Evolutionary conservation across 2,113 vertebrate genomes (phyloP).

Genomic region (Petromus typicus): DNA sequence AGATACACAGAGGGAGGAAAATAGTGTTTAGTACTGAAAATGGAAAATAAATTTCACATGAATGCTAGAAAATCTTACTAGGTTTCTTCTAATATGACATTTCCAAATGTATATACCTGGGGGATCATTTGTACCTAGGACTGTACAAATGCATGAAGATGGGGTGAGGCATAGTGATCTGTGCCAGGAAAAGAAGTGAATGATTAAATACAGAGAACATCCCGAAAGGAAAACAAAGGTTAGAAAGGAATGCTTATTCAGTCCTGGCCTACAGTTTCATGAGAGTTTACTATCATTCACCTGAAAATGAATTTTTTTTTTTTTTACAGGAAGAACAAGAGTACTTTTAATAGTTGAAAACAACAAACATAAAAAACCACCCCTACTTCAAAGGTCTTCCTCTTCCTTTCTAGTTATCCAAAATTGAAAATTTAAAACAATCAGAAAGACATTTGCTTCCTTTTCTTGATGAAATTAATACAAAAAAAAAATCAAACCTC

Average conservation of each 20-base stretch:
- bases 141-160: neutral
- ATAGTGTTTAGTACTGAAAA: neutral
- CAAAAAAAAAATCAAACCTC: slow-evolving; percentile 76
- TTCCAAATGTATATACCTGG: slow-evolving; percentile 16
- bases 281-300: neutral
- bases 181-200: neutral
- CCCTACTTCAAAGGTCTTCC: neutral
- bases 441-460: neutral
- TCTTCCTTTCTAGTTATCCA: neutral
- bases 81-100: slow-evolving; percentile 20
- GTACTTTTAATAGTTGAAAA: neutral
- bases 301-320: too few relatives aligned
- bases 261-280: neutral
- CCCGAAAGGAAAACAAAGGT: neutral
- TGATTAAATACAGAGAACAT: neutral
- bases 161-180: neutral
- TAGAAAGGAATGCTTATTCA: neutral
- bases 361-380: neutral
- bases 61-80: neutral
- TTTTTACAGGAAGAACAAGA: neutral
- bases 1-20: slow-evolving; percentile 54
- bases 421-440: neutral
- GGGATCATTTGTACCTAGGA: neutral
- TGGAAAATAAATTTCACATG: neutral
- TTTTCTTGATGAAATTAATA: slow-evolving; percentile 21